Base-by-base conservation (phyloP, 2,113 vertebrate genomes). In the Prolemur simus region DNA sequence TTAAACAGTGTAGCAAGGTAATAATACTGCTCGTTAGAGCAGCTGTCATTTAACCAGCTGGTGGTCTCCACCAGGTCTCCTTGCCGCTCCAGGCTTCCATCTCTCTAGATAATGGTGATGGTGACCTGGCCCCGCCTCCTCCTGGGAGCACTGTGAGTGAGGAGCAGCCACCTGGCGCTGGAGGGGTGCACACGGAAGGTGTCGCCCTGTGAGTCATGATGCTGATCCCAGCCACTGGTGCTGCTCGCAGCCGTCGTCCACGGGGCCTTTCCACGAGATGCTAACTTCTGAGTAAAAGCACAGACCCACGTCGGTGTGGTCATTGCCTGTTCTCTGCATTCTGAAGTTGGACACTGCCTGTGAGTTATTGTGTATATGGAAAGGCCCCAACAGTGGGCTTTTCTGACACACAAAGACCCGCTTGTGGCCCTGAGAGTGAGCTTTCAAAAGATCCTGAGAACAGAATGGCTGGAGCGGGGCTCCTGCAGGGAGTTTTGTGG, bases 361-460 rank as follows among this genome's bases (percentile, higher is more conserved):
- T 18, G 17, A 49, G 45, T 49, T 49, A 34, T 11, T 77, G 74
- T 77, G n/a, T 80, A 18, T 84, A 34, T 94, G 69, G 80, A 47
- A 80, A 45, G 95, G 25, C 60, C 87, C 71, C 71, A 63, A 89
- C 90, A 91, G 90, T 83, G 27, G 42, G 45, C 9, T 94, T 83
- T 92, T 39, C 64, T 64, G 37, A 0, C 1, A 11, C 87, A 98
- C 96, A 98, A 68, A 96, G 97, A 25, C 91, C 96, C 82, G n/a
- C 34, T 98, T 98, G 98, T 98, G 93, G 47, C 74, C 45, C 66
- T 83, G 86, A 64, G 94, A 76, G 93, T 89, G 76, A 58, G 78
- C 91, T 97, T 98, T 93, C 89, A 95, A 83, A 45, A 71, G 94
- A 94, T 96, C 89, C 83, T 94, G 76, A 49, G 97, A 80, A 91